Percentiles rank a stretch among this genome's conserved stretches.
phyloP scores from a whole-genome alignment of 2,113 vertebrate species.

The Sebastes schlegelii region DNA sequence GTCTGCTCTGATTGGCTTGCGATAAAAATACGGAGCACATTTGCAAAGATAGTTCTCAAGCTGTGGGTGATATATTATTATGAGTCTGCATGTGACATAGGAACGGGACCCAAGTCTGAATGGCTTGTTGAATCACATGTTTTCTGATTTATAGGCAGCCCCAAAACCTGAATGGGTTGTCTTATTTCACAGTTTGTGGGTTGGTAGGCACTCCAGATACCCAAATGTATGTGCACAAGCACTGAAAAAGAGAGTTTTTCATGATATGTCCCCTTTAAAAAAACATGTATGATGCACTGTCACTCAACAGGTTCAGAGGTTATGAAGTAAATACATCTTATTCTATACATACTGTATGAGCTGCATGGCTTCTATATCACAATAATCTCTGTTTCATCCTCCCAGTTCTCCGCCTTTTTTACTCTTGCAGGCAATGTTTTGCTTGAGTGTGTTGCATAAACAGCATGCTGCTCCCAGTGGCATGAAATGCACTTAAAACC shows the following conservation, averaged over 20 bases:
- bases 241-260: not conserved
- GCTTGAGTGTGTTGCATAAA: conserved; percentile 32
- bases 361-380: not conserved
- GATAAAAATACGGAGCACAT: not conserved
- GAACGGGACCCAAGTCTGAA: not conserved
- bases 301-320: conserved; percentile 7
- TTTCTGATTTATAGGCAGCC: not conserved
- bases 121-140: not conserved
- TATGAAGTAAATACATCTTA: not conserved
- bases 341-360: conserved; percentile 1
- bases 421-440: conserved; percentile 17
- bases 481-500: conserved; percentile 28
- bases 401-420: not conserved
- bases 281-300: conserved; percentile 17
- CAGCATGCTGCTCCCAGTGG: conserved; percentile 3
- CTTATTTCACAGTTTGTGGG: not conserved
- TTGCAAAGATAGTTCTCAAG: not conserved
- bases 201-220: not conserved
- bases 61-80: not conserved
- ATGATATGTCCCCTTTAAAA: not conserved
- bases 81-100: not conserved
- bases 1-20: not conserved
- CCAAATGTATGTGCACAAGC: not conserved
- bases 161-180: not conserved
- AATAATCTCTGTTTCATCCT: not conserved